Evolutionary conservation across 2,888 invertebrate genomes (phyloP).

Genomic region (Cerastoderma edule): DNA sequence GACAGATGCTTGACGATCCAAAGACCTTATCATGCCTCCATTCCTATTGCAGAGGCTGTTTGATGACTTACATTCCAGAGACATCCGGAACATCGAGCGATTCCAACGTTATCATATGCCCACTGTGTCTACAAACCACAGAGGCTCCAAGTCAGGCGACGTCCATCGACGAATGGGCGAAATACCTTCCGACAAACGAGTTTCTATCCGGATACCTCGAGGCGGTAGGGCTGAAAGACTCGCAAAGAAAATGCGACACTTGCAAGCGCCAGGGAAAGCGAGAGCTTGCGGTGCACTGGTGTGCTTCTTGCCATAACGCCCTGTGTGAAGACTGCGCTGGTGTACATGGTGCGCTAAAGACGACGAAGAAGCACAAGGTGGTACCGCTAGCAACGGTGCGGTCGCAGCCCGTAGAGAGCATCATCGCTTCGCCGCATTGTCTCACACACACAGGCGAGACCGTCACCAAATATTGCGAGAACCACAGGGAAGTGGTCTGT

Average conservation of each 20-base stretch:
- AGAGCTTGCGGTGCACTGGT: conserved; percentile 54
- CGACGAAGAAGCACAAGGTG: conserved; percentile 59
- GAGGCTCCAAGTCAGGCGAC: conserved; percentile 21
- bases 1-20: conserved; percentile 43
- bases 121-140: conserved; percentile 48
- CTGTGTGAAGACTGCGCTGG: conserved; percentile 60
- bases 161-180: conserved; percentile 38
- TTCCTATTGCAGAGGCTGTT: conserved; percentile 51
- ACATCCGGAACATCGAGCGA: conserved; percentile 18
- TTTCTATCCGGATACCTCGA: conserved; percentile 56
- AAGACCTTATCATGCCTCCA: conserved; percentile 51
- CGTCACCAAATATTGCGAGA: conserved; percentile 59
- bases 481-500: conserved; percentile 59
- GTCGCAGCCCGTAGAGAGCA: conserved; percentile 43
- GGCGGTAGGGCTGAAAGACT: conserved; percentile 50
- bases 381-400: conserved; percentile 42
- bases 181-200: conserved; percentile 55
- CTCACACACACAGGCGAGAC: conserved; percentile 54
- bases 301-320: conserved; percentile 59
- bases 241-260: conserved; percentile 56
- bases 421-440: conserved; percentile 56
- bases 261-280: conserved; percentile 56
- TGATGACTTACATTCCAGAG: conserved; percentile 44
- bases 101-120: conserved; percentile 40
- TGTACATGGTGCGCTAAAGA: conserved; percentile 63